phyloP scores from a whole-genome alignment of 1,140 invertebrate species.

The Nasonia giraulti region DNA sequence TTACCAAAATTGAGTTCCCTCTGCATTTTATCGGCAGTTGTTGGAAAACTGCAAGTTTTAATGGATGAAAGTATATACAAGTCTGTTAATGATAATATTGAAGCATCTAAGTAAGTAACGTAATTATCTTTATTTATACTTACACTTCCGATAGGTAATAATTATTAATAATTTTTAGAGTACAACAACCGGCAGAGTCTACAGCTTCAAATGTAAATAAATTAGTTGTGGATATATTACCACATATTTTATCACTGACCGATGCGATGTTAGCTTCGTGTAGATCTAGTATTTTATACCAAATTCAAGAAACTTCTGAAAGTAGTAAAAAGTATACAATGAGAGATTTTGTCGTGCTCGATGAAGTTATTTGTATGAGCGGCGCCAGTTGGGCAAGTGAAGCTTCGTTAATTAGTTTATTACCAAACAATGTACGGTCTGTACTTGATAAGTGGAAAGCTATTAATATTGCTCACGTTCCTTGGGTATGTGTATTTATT shows the following conservation, averaged over 20 bases:
- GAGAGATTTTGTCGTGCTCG: constrained; percentile 74
- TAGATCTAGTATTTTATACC: constrained; percentile 75
- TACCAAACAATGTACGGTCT: constrained; percentile 77
- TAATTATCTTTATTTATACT: neutral
- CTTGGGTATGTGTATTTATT: constrained; percentile 64
- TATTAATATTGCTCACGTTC: constrained; percentile 73
- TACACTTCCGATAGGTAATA: constrained; percentile 28
- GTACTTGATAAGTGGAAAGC: constrained; percentile 81
- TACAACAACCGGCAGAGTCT: constrained; percentile 56
- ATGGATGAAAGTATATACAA: constrained; percentile 74
- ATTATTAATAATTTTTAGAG: constrained; percentile 55
- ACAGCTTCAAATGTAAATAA: constrained; percentile 62
- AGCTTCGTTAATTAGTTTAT: constrained; percentile 74
- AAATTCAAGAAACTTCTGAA: constrained; percentile 74
- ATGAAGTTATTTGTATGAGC: constrained; percentile 78
- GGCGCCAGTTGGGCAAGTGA: constrained; percentile 76
- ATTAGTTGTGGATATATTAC: constrained; percentile 77
- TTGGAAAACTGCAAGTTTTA: constrained; percentile 82
- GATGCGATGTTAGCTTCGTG: constrained; percentile 76
- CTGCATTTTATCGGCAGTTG: constrained; percentile 79
- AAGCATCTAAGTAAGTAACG: constrained; percentile 61
- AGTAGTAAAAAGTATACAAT: constrained; percentile 71
- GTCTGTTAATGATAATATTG: constrained; percentile 65
- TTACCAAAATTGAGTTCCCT: constrained; percentile 81
- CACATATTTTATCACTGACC: constrained; percentile 78